Evolutionary conservation across 2,888 invertebrate genomes (phyloP).

Genomic region (Orthosia gracilis): DNA sequence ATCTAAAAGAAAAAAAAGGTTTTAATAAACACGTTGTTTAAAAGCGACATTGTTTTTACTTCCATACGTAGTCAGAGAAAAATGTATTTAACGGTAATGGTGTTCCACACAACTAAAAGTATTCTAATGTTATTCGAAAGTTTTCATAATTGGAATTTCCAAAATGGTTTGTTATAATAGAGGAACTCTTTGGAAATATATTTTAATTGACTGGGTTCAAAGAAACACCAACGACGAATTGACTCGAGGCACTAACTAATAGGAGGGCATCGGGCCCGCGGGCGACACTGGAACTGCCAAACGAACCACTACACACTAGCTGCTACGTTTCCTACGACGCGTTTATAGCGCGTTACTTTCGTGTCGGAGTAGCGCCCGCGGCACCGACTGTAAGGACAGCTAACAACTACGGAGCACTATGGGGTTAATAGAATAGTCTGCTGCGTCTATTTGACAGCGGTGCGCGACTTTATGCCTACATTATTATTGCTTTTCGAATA

Average conservation of each 20-base stretch:
- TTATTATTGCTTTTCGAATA: conserved; percentile 92
- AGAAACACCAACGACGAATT: conserved; percentile 84
- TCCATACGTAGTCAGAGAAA: conserved; percentile 13
- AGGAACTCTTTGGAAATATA: conserved; percentile 66
- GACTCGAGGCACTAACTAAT: conserved; percentile 87
- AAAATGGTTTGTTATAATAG: conserved; percentile 51
- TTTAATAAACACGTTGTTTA: conserved; percentile 8
- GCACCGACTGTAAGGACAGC: conserved; percentile 41
- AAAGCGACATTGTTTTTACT: neutral
- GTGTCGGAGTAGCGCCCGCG: conserved; percentile 39
- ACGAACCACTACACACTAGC: conserved; percentile 62
- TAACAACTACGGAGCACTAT: conserved; percentile 79
- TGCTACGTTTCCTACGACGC: conserved; percentile 60
- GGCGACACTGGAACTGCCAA: conserved; percentile 35
- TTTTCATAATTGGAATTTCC: conserved; percentile 35
- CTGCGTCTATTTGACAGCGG: conserved; percentile 85
- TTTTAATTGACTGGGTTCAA: conserved; percentile 88
- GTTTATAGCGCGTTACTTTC: conserved; percentile 26
- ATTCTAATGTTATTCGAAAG: conserved; percentile 38
- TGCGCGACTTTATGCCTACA: conserved; percentile 89
- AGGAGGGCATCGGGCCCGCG: conserved; percentile 68
- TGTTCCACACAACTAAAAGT: conserved; percentile 29
- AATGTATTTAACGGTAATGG: conserved; percentile 11
- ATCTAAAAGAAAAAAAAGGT: conserved; percentile 1
- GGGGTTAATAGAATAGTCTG: conserved; percentile 72